Evolutionary conservation across 2,888 invertebrate species (phyloP), one percentile per base, ranked within the genome.

Genomic region (Mesorhabditis belari): DNA sequence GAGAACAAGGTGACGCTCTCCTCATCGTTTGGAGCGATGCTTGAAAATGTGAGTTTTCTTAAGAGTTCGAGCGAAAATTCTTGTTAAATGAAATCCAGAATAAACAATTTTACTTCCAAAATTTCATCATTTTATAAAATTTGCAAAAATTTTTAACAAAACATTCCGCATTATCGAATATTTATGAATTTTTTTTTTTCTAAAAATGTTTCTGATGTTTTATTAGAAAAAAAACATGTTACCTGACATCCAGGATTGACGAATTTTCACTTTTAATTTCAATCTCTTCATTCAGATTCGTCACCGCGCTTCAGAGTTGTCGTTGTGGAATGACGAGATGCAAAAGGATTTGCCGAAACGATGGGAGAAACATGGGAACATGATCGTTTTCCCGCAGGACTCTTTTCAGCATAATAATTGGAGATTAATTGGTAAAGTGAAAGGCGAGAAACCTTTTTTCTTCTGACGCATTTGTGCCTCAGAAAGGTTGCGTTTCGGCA

Each of bases 331-430:
- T 29, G 73, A 75, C 21, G 74, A 75, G 9, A 66, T 75, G 67
- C 72, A 72, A 57, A 61, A 71, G 24, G 84, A 85, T 67, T 70
- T 86, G 51, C 85, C 86, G 6, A 75, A 74, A 27, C 81, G 81
- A 64, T 86, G 85, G 85, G 85, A 85, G 70, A 83, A 81, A 69
- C 85, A 85, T 77, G 85, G 84, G 2, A 84, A 85, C 69, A 77
- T 85, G 61, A 73, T 85, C 29, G 73, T 86, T 3, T 75, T 85
- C 49, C 83, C 83, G n/a, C 72, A 76, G 17, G 77, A 77, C 55
- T 75, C 80, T 28, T 85, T 85, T 70, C 65, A 60, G 17, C 75
- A 76, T 62, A 63, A 71, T n/a, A 69, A 76, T 25, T 85, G 85
- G 85, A 65, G 67, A 35, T 61, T 64, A 29, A 69, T 82, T 53